A percentile compares a stretch with the other conserved stretches of the same genome.
phyloP scores from a whole-genome alignment of 2,888 invertebrate species.

The Mythimna vitellina region DNA sequence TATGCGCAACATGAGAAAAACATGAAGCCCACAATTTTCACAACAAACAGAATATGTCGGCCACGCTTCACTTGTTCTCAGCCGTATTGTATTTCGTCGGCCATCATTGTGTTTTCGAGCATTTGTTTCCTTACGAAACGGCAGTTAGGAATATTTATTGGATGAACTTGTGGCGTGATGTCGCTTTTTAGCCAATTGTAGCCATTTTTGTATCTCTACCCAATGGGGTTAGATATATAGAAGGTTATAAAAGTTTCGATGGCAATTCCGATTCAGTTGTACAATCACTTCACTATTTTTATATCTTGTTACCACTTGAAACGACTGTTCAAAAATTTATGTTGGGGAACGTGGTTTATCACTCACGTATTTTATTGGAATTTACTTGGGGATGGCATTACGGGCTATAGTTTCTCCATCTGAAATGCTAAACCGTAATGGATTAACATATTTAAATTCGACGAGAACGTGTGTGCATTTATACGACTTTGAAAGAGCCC shows the following conservation, averaged over 20 bases:
- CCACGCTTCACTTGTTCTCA: slow-evolving; percentile 84
- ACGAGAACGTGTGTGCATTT: slow-evolving; percentile 11
- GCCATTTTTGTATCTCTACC: slow-evolving; percentile 78
- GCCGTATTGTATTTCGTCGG: slow-evolving; percentile 86
- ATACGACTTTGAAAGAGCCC: neutral
- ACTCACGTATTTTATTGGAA: slow-evolving; percentile 54
- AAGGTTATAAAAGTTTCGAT: slow-evolving; percentile 79
- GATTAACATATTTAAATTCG: slow-evolving; percentile 48
- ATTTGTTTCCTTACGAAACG: slow-evolving; percentile 88
- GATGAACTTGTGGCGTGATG: slow-evolving; percentile 87
- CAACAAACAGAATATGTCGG: slow-evolving; percentile 88
- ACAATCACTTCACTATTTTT: slow-evolving; percentile 61
- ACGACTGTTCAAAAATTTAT: slow-evolving; percentile 54
- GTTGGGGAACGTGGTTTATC: slow-evolving; percentile 44
- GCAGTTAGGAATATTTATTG: slow-evolving; percentile 90
- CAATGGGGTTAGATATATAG: slow-evolving; percentile 72
- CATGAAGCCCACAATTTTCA: slow-evolving; percentile 81
- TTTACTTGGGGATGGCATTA: slow-evolving; percentile 32
- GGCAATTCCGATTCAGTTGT: slow-evolving; percentile 73
- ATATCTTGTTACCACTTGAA: slow-evolving; percentile 60
- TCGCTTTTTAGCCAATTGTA: slow-evolving; percentile 87
- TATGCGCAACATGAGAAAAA: slow-evolving; percentile 76
- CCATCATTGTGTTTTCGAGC: slow-evolving; percentile 89
- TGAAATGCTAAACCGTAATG: slow-evolving; percentile 44
- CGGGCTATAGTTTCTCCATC: slow-evolving; percentile 44